A percentile compares a stretch with the other conserved stretches of the same genome.
Conservation (phyloP, 1,140 invertebrate species). For the Eubasilissa regina region DNA sequence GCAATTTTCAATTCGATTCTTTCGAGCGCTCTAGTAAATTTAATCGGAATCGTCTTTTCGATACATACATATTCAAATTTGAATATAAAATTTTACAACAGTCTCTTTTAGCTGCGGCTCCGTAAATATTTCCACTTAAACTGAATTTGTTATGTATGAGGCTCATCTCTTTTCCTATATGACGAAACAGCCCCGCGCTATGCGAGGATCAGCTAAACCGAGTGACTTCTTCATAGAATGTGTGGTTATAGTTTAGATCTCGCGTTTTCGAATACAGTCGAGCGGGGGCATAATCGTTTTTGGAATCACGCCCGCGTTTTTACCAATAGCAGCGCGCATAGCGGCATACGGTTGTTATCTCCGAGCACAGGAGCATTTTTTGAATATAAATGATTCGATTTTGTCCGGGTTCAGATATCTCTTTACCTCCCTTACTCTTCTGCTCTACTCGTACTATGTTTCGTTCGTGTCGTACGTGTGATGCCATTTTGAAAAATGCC, state of each 20-base stretch:
- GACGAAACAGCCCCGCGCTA: constrained; percentile 31
- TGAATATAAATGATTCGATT: constrained; percentile 60
- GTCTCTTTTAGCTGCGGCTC: constrained; percentile 6
- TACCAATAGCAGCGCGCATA: constrained; percentile 42
- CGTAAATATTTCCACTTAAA: constrained; percentile 30
- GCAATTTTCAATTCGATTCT: neutral
- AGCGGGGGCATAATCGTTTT: constrained; percentile 51
- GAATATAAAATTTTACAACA: constrained; percentile 17
- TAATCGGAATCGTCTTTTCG: neutral
- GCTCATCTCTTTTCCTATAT: constrained; percentile 44
- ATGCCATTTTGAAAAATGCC: constrained; percentile 36
- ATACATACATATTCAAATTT: neutral
- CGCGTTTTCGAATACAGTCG: constrained; percentile 35
- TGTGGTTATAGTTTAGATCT: constrained; percentile 12
- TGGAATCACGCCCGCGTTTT: constrained; percentile 55
- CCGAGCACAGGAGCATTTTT: constrained; percentile 57
- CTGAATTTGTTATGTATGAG: constrained; percentile 41
- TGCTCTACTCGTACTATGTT: constrained; percentile 21
- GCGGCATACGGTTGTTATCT: constrained; percentile 52
- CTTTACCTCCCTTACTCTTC: constrained; percentile 33
- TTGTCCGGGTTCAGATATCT: constrained; percentile 47
- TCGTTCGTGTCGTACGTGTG: constrained; percentile 43
- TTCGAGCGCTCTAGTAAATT: neutral
- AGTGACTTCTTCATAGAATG: constrained; percentile 14
- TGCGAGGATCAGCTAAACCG: constrained; percentile 31